A percentile compares a stretch with the other conserved stretches of the same genome.
Evolutionary conservation across 2,113 vertebrate genomes (phyloP).

Genomic region (Phalacrocorax aristotelis): DNA sequence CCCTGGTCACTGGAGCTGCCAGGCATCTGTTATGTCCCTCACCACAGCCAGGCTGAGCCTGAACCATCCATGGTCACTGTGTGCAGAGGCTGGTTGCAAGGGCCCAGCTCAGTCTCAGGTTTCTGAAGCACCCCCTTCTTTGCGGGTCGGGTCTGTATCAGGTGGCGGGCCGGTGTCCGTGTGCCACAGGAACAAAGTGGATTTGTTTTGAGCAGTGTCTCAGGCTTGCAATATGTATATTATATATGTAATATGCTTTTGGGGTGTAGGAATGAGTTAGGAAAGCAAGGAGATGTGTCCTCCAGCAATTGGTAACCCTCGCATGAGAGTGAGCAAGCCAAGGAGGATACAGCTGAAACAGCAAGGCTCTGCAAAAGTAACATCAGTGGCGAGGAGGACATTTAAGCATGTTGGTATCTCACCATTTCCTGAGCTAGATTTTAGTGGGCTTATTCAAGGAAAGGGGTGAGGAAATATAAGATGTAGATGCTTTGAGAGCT

Average conservation of each 20-base stretch:
- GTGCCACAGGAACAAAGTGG: background rate
- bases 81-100: background rate
- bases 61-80: accelerated
- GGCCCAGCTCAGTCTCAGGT: background rate
- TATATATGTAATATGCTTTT: background rate
- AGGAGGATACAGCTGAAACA: background rate
- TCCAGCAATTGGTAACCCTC: background rate
- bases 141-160: background rate
- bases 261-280: background rate
- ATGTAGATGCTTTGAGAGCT: background rate
- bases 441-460: background rate
- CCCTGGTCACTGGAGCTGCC: background rate
- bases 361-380: background rate
- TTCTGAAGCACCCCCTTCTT: background rate
- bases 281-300: background rate
- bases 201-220: background rate
- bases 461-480: background rate
- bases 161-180: background rate
- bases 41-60: background rate
- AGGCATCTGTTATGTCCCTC: background rate
- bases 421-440: slow-evolving; percentile 10
- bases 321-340: background rate
- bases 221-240: background rate
- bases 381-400: background rate
- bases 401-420: background rate